These are phyloP conservation scores for Morinoia aosen DNA, from an alignment of 2,888 invertebrate genomes.

Conservation along the genomic window DNA sequence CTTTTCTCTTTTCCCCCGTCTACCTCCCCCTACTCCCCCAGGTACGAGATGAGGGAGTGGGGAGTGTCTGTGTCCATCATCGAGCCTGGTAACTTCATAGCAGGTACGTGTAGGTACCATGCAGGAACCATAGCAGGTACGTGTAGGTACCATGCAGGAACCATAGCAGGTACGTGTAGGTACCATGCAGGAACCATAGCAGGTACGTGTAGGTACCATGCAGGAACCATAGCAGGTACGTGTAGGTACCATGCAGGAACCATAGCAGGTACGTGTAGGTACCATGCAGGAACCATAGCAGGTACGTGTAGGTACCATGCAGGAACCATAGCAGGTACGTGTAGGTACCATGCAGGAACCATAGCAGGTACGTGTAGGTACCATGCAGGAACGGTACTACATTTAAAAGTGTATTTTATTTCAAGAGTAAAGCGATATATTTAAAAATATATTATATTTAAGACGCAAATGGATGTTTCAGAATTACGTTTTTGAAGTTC, in stretches of 20 bases:
- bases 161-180: background rate
- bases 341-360: background rate
- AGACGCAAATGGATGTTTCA: too few species aligned
- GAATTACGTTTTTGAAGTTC: too few species aligned
- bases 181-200: background rate
- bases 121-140: background rate
- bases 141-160: background rate
- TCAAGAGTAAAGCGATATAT: too few species aligned
- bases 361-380: background rate
- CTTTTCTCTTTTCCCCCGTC: background rate
- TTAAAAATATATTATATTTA: too few species aligned
- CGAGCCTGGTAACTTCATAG: constrained; percentile 87
- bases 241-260: background rate
- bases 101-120: constrained; percentile 73
- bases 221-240: background rate
- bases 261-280: background rate
- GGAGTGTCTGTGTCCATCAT: constrained; percentile 88
- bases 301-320: background rate
- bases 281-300: background rate
- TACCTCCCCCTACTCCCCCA: constrained; percentile 73
- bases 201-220: background rate
- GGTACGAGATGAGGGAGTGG: constrained; percentile 73
- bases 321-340: background rate
- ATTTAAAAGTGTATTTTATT: too few species aligned
- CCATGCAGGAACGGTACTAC: background rate